Evolutionary conservation across 2,113 vertebrate genomes (phyloP).

Genomic region (Tachysurus fulvidraco): DNA sequence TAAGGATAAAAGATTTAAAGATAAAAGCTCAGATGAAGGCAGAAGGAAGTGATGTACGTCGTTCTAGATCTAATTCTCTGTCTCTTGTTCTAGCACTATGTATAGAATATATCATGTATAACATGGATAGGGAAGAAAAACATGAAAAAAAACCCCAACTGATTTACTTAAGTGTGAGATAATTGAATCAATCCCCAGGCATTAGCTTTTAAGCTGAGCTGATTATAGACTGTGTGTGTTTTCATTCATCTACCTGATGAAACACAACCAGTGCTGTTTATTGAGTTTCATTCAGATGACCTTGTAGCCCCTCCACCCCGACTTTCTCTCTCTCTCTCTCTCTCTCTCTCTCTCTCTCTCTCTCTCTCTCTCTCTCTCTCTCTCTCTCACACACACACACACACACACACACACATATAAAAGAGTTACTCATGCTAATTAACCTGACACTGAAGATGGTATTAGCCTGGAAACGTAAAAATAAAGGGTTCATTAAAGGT

Average conservation of each 20-base stretch:
- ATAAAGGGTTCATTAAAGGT: slow-evolving; percentile 41
- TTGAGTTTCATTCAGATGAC: not conserved
- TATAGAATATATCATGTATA: too few relatives aligned
- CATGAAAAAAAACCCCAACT: not conserved
- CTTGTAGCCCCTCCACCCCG: not conserved
- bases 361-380: not conserved
- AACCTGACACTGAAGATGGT: slow-evolving; percentile 8
- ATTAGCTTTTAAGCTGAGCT: not conserved
- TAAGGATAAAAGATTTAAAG: not conserved
- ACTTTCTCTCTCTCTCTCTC: not conserved
- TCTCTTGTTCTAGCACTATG: not conserved
- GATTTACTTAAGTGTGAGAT: not conserved
- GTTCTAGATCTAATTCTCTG: too few relatives aligned
- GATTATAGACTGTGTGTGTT: slow-evolving; percentile 6
- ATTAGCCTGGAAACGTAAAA: slow-evolving; percentile 21
- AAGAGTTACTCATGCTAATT: slow-evolving; percentile 15
- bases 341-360: too few relatives aligned
- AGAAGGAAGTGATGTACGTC: too few relatives aligned
- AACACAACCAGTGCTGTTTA: not conserved
- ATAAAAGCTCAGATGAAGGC: not conserved
- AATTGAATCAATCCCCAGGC: not conserved
- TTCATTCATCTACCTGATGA: not conserved
- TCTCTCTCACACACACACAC: too few relatives aligned
- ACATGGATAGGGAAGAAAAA: not conserved
- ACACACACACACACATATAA: not conserved